A percentile compares a stretch with the other conserved stretches of the same genome.
Evolutionary conservation across 1,140 invertebrate genomes (phyloP).

Genomic region (Platyscapa corneri): DNA sequence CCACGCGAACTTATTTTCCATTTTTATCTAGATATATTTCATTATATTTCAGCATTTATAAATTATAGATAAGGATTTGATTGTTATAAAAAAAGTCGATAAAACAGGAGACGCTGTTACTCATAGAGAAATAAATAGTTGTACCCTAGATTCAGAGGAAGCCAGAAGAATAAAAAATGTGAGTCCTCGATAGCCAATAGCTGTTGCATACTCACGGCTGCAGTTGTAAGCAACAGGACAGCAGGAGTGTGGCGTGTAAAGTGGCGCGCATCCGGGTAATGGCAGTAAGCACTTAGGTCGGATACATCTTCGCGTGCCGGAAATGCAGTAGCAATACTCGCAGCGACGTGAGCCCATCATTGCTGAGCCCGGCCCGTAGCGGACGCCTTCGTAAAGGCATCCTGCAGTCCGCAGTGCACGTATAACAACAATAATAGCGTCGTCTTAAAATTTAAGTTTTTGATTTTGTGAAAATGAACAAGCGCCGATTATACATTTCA

Average conservation of each 20-base stretch:
- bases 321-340: slow-evolving; percentile 91
- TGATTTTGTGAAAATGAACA: background rate
- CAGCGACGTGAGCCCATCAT: slow-evolving; percentile 86
- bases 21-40: too few relatives aligned
- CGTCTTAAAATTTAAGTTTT: background rate
- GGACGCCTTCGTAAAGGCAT: slow-evolving; percentile 83
- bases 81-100: too few relatives aligned
- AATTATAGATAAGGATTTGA: too few relatives aligned
- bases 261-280: slow-evolving; percentile 82
- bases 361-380: slow-evolving; percentile 88
- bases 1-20: too few relatives aligned
- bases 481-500: background rate
- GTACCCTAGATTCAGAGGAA: too few relatives aligned
- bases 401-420: slow-evolving; percentile 71
- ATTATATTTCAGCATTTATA: too few relatives aligned
- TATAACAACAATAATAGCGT: background rate
- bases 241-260: slow-evolving; percentile 83
- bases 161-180: too few relatives aligned
- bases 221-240: slow-evolving; percentile 91
- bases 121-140: too few relatives aligned
- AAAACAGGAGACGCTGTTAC: too few relatives aligned
- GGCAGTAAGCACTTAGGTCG: slow-evolving; percentile 87
- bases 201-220: slow-evolving; percentile 68
- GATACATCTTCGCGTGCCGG: slow-evolving; percentile 84
- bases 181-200: too few relatives aligned